A percentile compares a stretch with the other conserved stretches of the same genome.
Evolutionary conservation across 2,888 invertebrate species (phyloP).

Genomic region (Acrocyrtus sp.): DNA sequence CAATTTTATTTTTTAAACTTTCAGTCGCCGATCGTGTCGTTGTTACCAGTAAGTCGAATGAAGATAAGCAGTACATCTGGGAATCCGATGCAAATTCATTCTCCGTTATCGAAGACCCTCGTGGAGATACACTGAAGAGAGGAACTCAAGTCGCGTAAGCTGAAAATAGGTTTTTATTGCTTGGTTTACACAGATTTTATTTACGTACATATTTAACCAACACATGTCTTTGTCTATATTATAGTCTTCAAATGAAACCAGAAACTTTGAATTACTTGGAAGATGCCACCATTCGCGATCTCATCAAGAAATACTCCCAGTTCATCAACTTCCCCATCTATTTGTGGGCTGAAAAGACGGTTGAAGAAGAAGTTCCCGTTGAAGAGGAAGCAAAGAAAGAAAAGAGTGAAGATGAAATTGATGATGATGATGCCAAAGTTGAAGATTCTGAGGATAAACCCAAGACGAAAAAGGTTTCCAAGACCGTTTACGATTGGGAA

Average conservation of each 20-base stretch:
- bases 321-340: conserved; percentile 99
- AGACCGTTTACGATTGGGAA: conserved; percentile 99
- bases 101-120: conserved; percentile 91
- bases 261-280: conserved; percentile 97
- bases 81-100: conserved; percentile 94
- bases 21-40: conserved; percentile 93
- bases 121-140: conserved; percentile 89
- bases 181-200: too few species aligned
- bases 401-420: conserved; percentile 68
- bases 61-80: conserved; percentile 96
- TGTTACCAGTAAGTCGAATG: conserved; percentile 95
- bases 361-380: conserved; percentile 78
- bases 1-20: too few species aligned
- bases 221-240: too few species aligned
- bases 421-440: conserved; percentile 70
- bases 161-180: too few species aligned
- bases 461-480: conserved; percentile 88
- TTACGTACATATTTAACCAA: too few species aligned
- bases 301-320: conserved; percentile 98
- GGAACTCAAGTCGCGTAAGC: conserved; percentile 84
- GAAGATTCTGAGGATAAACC: conserved; percentile 77
- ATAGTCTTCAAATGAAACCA: conserved; percentile 90
- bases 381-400: conserved; percentile 72
- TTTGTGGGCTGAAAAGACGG: conserved; percentile 86
- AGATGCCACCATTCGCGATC: conserved; percentile 85